Conservation (phyloP, 2,888 invertebrate species). For the Creontiades dilutus region DNA sequence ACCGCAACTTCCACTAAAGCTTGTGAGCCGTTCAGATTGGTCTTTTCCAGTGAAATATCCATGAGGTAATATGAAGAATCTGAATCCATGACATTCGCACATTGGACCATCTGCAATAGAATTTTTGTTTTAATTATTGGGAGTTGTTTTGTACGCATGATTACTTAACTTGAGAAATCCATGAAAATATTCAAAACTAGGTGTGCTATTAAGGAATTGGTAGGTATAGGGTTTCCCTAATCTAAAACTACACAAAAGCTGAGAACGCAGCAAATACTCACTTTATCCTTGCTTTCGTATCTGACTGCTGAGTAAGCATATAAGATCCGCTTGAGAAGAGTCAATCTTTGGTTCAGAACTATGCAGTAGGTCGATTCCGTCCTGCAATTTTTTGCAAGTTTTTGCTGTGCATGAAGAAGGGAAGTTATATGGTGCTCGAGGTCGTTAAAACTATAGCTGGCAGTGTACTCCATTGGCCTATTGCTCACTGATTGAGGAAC, state of each 20-base stretch:
- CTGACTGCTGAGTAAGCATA: constrained; percentile 79
- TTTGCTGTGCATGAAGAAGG: constrained; percentile 80
- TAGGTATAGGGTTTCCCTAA: too few relatives aligned
- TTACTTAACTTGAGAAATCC: too few relatives aligned
- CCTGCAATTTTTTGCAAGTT: constrained; percentile 81
- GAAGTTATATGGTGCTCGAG: constrained; percentile 81
- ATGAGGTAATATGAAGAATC: constrained; percentile 60
- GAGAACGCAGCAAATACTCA: background rate
- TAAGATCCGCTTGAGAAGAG: constrained; percentile 82
- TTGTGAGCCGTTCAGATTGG: constrained; percentile 79
- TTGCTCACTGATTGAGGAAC: constrained; percentile 71
- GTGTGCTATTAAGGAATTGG: too few relatives aligned
- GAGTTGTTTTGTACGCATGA: too few relatives aligned
- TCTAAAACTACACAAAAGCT: too few relatives aligned
- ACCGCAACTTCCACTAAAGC: constrained; percentile 83
- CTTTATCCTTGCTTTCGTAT: constrained; percentile 66
- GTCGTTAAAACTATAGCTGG: constrained; percentile 78
- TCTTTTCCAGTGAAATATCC: constrained; percentile 58
- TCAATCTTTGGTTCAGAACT: constrained; percentile 81
- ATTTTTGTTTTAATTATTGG: background rate
- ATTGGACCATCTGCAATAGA: constrained; percentile 59
- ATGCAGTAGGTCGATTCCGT: constrained; percentile 82
- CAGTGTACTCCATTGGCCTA: constrained; percentile 78
- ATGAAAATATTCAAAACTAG: too few relatives aligned
- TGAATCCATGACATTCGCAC: constrained; percentile 39